Evolutionary conservation across 2,113 vertebrate genomes (phyloP), one percentile per base, ranked within the genome.

Genomic region (Tautogolabrus adspersus): DNA sequence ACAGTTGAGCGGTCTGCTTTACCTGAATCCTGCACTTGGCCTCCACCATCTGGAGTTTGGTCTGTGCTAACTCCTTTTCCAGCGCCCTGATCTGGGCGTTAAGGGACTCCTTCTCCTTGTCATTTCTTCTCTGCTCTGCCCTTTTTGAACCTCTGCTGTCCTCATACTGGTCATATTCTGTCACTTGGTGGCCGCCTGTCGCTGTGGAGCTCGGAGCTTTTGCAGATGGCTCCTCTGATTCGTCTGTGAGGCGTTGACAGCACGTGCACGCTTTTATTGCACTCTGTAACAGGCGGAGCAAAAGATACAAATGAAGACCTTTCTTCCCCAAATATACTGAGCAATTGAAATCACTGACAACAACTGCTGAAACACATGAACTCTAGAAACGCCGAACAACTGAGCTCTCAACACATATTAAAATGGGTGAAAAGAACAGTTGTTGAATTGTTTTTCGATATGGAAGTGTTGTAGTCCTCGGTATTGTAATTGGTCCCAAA

Each of bases 21-120:
- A 97, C 97, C 97, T 99, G 97, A 76, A 98, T 98, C 90, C 95
- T 97, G 88, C 97, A 98, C 77, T 96, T 96, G 83, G 97, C 95
- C 88, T 98, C 97, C 89, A 99, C 97, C 74, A 98, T 94, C 89
- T 97, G 96, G 67, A 99, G 93, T 84, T 99, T 99, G 82, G 96
- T 97, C 83, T 97, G 96, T 40, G 95, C 97, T 84, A 99, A 78
- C 58, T 98, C 97, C 87, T 95, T 93, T 82, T 98, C 97, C 94
- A 97, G 94, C 84, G 95, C 95, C 73, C 93, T 87, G 82, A 97
- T 92, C 81, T 97, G 97, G 73, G 94, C 94, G 90, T 92, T 95
- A 8, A 97, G 92, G 0, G 94, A 87, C 71, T 96, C 94, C 82
- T 95, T 96, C 90, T 97, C 96, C 42, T 94, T 93, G 10, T 87